Conservation (phyloP, 2,797 vertebrate species). For the Phaenicophaeus curvirostris region DNA sequence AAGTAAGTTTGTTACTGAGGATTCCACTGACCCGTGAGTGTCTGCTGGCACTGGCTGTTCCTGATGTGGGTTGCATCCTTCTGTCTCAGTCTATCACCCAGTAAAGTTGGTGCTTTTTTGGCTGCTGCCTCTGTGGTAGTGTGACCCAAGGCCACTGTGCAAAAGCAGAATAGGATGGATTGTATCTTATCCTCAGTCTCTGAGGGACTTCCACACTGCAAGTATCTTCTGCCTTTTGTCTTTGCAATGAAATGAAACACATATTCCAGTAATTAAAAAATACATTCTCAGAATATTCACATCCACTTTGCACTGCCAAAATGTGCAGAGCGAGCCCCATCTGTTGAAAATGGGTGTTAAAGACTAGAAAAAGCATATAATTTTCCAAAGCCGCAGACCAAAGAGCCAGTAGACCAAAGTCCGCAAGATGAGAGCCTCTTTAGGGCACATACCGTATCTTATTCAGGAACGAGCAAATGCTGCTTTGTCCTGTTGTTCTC, state of each 20-base stretch:
- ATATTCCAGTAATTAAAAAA: neutral
- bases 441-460: neutral
- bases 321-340: neutral
- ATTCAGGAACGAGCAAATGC: neutral
- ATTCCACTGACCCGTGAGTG: neutral
- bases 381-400: neutral
- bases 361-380: neutral
- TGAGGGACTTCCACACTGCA: neutral
- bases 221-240: neutral
- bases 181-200: neutral
- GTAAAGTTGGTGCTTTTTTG: fast-evolving
- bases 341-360: neutral
- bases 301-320: neutral
- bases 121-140: neutral
- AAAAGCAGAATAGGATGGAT: neutral
- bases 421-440: neutral
- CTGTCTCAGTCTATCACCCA: neutral
- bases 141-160: neutral
- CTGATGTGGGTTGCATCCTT: neutral
- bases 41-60: neutral
- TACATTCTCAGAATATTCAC: neutral
- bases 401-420: neutral
- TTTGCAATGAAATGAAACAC: neutral
- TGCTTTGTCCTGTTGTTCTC: neutral
- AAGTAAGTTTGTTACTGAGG: neutral